Evolutionary conservation across 2,888 invertebrate genomes (phyloP).

Genomic region (Pandemis cinnamomeana): DNA sequence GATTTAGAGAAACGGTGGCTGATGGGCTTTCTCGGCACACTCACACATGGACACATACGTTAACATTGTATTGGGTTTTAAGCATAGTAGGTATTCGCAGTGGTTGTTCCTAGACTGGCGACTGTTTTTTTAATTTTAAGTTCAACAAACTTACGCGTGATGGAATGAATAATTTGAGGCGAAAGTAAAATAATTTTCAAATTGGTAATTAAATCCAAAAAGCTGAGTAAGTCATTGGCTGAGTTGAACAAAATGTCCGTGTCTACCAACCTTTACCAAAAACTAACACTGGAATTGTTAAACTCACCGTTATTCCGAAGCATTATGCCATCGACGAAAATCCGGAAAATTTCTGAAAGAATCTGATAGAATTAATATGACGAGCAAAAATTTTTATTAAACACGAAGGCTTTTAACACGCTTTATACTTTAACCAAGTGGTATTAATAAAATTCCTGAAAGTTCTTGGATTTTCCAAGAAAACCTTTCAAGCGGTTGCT

Average conservation of each 20-base stretch:
- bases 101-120: too few species aligned
- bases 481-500: not conserved
- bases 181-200: too few species aligned
- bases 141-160: too few species aligned
- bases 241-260: too few species aligned
- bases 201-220: too few species aligned
- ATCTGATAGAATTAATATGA: too few species aligned
- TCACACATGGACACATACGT: not conserved
- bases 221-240: too few species aligned
- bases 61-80: not conserved
- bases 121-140: too few species aligned
- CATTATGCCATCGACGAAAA: not conserved
- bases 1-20: conserved; percentile 6
- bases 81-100: too few species aligned
- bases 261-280: not conserved
- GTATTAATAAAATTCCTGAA: not conserved
- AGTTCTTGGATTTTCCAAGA: not conserved
- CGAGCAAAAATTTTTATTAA: not conserved
- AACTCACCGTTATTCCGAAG: not conserved
- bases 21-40: not conserved
- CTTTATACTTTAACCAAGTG: not conserved
- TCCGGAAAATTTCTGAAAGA: too few species aligned
- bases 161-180: too few species aligned
- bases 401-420: not conserved
- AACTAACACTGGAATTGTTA: not conserved